These are phyloP conservation scores for Seira musarum DNA, from an alignment of 2,888 invertebrate species.

Conservation along the genomic window DNA sequence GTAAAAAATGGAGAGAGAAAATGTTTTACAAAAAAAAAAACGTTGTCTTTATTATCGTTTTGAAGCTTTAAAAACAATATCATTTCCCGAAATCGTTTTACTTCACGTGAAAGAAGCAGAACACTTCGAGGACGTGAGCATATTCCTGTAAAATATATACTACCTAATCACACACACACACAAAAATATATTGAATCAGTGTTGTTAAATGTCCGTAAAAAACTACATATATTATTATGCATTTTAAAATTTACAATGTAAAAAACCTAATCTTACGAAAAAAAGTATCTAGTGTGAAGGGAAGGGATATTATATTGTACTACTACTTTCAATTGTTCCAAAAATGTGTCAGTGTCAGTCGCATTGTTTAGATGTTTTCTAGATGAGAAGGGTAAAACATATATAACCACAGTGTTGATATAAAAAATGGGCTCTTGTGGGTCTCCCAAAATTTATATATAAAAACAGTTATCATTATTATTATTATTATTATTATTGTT, in stretches of 20 bases:
- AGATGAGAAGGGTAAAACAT: conserved; percentile 5
- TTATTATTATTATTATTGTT: too few species aligned
- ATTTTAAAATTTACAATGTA: conserved; percentile 6
- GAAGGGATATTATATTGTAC: neutral
- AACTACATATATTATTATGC: neutral
- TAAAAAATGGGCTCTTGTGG: conserved; percentile 1
- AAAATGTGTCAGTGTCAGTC: conserved; percentile 10
- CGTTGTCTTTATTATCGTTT: conserved; percentile 12
- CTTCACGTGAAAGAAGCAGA: too few species aligned
- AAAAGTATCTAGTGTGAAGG: neutral
- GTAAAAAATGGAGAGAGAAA: conserved; percentile 14
- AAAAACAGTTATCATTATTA: too few species aligned
- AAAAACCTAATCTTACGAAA: neutral
- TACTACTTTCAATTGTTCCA: conserved; percentile 7
- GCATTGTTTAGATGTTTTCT: conserved; percentile 7
- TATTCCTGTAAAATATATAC: too few species aligned
- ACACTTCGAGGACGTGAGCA: too few species aligned
- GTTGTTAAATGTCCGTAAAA: conserved; percentile 4
- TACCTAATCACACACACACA: too few species aligned
- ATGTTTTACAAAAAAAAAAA: conserved; percentile 33
- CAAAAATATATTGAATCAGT: neutral
- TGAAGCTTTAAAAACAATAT: conserved; percentile 4
- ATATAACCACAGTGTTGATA: conserved; percentile 1
- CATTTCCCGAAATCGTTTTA: too few species aligned
- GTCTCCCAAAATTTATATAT: conserved; percentile 10